These are phyloP conservation scores for Ctena decussata DNA, from an alignment of 2,888 invertebrate genomes.

Conservation along the genomic window DNA sequence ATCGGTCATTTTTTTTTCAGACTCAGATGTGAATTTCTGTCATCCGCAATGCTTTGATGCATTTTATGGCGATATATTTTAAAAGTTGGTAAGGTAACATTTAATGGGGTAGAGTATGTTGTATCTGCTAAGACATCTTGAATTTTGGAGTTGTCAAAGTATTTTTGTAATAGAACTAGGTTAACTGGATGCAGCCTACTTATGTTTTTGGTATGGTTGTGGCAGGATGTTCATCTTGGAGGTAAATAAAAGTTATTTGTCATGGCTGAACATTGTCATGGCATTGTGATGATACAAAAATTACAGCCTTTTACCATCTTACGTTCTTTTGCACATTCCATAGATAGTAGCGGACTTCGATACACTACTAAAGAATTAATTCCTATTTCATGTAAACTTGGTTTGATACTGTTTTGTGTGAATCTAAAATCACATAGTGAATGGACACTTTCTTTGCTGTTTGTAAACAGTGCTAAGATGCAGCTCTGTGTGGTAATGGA, in stretches of 20 bases:
- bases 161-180: constrained; percentile 1
- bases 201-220: background rate
- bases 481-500: background rate
- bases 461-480: constrained; percentile 1
- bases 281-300: background rate
- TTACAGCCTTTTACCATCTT: constrained; percentile 19
- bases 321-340: background rate
- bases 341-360: constrained; percentile 8
- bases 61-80: constrained; percentile 6
- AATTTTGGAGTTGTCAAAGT: background rate
- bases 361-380: background rate
- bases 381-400: background rate
- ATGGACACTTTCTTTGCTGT: background rate
- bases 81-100: background rate
- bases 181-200: background rate
- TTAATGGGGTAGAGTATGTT: background rate
- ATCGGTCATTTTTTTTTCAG: background rate
- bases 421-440: background rate
- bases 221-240: background rate
- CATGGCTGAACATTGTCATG: background rate
- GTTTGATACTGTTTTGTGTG: background rate
- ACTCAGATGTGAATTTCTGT: background rate
- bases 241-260: background rate
- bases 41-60: background rate
- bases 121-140: constrained; percentile 12